Base-by-base conservation (phyloP, 2,888 invertebrate species). In the Andrena minutula region DNA sequence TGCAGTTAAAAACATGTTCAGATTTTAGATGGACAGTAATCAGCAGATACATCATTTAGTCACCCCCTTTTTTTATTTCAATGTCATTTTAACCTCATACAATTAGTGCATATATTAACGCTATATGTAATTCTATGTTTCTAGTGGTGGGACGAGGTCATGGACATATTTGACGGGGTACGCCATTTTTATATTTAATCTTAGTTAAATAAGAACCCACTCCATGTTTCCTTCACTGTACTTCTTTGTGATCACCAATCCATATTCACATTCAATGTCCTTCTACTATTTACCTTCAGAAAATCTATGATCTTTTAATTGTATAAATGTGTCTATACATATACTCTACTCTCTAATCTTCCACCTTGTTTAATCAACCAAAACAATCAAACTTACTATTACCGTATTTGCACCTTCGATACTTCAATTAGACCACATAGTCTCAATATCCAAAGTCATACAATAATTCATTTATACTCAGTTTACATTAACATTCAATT, bases 101-200 rank as follows among this genome's bases (percentile, higher is more conserved):
- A 76, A 61, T 75, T 82, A 85, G 84, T 68, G 92, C 92, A 88
- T 91, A 92, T 92, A 90, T 80, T 93, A 93, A 93, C 90, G 90
- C 91, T 89, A 85, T 89, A 84, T 93, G 94, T 95, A 95, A 95
- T 95, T 96, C 95, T 95, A 94, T 96, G 95, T 94, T 97, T 97
- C 96, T 97, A 98, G 97, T 98, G 97, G 97, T 98, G 98, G 98
- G 97, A 98, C 97, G 98, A 98, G 96, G 97, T 98, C 95, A 97
- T 98, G 97, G 98, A 98, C 96, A 97, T 98, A 95, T 98, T 98
- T 96, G 97, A 98, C 94, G 97, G 97, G 97, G 98, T 98, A 97
- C 96, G 97, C 95, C 94, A 93, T 92, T 94, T 95, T 88, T 86
- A 77, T 87, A 84, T 75, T 86, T 79, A 85, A 82, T 74, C 60